Base-by-base conservation (phyloP, 2,797 vertebrate species). In the Chiloscyllium punctatum region DNA sequence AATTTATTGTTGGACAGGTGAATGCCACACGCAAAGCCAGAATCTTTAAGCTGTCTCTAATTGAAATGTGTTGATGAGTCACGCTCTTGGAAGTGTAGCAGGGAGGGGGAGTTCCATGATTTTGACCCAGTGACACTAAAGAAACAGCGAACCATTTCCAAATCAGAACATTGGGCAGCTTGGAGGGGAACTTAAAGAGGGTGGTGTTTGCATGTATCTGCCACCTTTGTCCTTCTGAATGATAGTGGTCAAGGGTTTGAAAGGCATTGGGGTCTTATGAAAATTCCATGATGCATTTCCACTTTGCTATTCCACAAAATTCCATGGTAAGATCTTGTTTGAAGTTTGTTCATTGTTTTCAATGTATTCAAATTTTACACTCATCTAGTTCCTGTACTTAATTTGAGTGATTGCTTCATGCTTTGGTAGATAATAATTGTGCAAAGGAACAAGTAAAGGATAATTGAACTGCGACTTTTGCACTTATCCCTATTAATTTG, bases 371-470 rank as follows among this genome's bases (percentile, higher is more conserved):
- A 66, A 69, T 21, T 37, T 68, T 68, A 68, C 37, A 91, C 5
- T 66, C 15, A 37, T 68, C 90, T 68, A n/a, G 62, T 68, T 42
- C 62, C 37, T 92, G 90, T 15, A 68, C 66, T 92, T 66, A 66
- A 66, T n/a, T 91, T 92, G 90, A 92, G 25, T 23, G 88, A 37
- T n/a, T n/a, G n/a, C 62, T 92, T 92, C 90, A 68, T 68, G n/a
- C n/a, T 68, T 25, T 66, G 21, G 33, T 62, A 92, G 9, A 68
- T 92, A 92, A 92, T 42, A 42, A 37, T 68, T 68, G 62, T n/a
- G 62, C 37, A 37, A 92, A 42, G 62, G 68, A 23, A 92, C 62
- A 57, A 30, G 53, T 30, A 68, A 68, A 68, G n/a, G n/a, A 68
- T 68, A 8, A 91, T 91, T 68, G 91, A 68, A 91, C 21, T 92